phyloP scores from a whole-genome alignment of 2,113 vertebrate genomes.

The Pipra filicauda region DNA sequence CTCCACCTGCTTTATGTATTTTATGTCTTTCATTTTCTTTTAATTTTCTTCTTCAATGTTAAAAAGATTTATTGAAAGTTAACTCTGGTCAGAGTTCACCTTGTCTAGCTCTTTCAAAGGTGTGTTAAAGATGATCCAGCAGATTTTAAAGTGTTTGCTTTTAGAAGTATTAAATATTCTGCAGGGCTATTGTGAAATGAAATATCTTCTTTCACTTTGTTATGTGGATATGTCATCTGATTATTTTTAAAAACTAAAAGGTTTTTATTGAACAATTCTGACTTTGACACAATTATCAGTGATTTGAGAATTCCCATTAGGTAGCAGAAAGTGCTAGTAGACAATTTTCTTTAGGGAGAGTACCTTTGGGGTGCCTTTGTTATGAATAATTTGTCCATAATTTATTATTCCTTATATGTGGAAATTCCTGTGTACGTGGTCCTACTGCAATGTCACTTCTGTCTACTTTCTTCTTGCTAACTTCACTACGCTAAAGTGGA shows the following conservation, averaged over 20 bases:
- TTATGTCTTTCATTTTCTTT: not conserved
- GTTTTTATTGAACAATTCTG: not conserved
- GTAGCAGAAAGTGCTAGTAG: not conserved
- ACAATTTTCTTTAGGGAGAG: not conserved
- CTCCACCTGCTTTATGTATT: not conserved
- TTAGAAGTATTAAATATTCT: not conserved
- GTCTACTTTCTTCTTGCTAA: not conserved
- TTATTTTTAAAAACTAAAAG: not conserved
- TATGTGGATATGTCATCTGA: accelerated
- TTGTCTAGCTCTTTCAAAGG: not conserved
- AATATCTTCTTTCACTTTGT: not conserved
- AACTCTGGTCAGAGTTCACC: not conserved
- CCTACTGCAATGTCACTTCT: not conserved
- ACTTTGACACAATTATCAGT: not conserved
- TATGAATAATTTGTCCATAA: not conserved
- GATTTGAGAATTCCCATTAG: not conserved
- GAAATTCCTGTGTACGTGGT: not conserved
- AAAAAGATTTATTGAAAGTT: not conserved
- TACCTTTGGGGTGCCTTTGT: not conserved
- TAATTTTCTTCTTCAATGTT: not conserved
- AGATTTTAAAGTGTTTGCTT: not conserved
- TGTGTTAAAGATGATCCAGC: not conserved
- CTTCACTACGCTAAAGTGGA: not conserved
- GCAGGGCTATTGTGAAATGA: not conserved
- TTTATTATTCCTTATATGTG: not conserved